A percentile compares a stretch with the other conserved stretches of the same genome.
These are phyloP conservation scores for Lasius fuliginosus DNA, from an alignment of 2,888 invertebrate species.

Conservation along the genomic window DNA sequence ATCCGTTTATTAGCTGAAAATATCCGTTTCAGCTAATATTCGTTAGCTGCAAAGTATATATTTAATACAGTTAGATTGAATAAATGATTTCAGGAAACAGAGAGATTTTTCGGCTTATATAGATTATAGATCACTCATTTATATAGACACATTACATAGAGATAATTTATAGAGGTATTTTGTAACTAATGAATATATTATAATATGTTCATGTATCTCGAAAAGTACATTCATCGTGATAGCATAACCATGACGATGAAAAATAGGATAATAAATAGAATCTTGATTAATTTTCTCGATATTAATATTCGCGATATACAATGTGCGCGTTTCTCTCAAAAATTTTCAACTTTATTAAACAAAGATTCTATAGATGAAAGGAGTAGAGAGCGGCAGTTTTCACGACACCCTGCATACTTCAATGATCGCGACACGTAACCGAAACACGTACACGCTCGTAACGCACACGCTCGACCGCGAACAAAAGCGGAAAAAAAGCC, in stretches of 20 bases:
- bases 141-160: neutral
- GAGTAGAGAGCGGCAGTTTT: neutral
- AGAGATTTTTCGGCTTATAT: neutral
- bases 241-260: neutral
- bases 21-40: neutral
- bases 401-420: slow-evolving; percentile 7
- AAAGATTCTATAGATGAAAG: neutral
- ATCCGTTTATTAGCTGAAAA: neutral
- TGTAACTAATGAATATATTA: neutral
- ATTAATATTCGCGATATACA: neutral
- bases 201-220: neutral
- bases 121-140: neutral
- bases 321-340: neutral
- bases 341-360: neutral
- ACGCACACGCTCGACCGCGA: slow-evolving; percentile 15
- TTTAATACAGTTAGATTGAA: neutral
- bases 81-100: neutral
- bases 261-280: neutral
- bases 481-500: slow-evolving; percentile 38
- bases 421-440: slow-evolving; percentile 23
- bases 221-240: neutral
- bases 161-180: neutral
- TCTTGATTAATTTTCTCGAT: neutral
- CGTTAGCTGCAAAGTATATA: neutral
- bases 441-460: neutral